Evolutionary conservation across 1,140 invertebrate genomes (phyloP).

Genomic region (Temnothorax longispinosus): DNA sequence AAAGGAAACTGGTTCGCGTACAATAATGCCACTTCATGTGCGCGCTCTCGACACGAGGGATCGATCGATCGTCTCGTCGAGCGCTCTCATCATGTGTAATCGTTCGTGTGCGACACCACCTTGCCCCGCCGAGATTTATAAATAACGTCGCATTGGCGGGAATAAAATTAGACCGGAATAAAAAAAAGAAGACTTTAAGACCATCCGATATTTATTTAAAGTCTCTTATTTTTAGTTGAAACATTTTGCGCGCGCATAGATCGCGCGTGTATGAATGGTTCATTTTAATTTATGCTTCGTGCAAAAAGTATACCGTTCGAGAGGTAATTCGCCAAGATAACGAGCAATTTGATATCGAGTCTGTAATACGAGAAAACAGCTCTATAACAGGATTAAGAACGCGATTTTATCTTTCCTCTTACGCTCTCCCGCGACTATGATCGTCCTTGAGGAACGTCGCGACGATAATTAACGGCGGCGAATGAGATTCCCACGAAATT

Average conservation of each 20-base stretch:
- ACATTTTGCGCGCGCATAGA: neutral
- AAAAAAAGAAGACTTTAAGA: constrained; percentile 19
- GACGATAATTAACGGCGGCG: constrained; percentile 16
- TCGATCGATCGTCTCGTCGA: constrained; percentile 38
- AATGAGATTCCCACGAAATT: constrained; percentile 41
- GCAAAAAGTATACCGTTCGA: neutral
- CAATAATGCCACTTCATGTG: constrained; percentile 44
- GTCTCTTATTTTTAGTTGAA: constrained; percentile 41
- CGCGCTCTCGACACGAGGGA: neutral
- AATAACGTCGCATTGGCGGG: constrained; percentile 35
- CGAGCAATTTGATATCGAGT: neutral
- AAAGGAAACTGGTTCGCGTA: constrained; percentile 59
- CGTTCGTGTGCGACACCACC: constrained; percentile 19
- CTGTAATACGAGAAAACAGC: neutral
- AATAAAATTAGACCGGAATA: constrained; percentile 44
- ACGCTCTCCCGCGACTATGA: neutral
- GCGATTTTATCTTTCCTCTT: neutral
- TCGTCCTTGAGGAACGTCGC: constrained; percentile 50
- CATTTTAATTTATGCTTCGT: neutral
- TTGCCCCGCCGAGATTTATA: constrained; percentile 42
- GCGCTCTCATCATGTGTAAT: constrained; percentile 45
- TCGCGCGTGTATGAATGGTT: neutral
- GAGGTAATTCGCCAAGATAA: neutral
- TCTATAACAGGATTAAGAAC: neutral
- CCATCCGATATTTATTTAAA: constrained; percentile 47